These are phyloP conservation scores for Tenebrio molitor DNA, from an alignment of 1,140 invertebrate species.

Conservation along the genomic window DNA sequence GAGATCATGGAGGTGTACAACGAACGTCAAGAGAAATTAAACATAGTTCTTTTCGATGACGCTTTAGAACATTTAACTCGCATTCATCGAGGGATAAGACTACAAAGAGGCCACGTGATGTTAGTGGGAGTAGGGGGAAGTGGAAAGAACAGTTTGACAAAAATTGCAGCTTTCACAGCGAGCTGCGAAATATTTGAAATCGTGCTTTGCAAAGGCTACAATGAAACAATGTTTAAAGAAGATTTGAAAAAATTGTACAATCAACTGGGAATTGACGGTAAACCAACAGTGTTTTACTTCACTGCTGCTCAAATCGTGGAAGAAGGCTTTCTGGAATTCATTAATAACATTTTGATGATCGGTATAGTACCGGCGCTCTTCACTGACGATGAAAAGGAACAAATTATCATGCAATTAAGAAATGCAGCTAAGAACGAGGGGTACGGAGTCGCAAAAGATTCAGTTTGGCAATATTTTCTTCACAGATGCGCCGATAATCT, in stretches of 20 bases:
- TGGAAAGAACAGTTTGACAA: constrained; percentile 84
- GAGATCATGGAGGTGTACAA: constrained; percentile 92
- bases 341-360: constrained; percentile 91
- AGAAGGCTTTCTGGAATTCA: constrained; percentile 88
- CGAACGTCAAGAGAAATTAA: constrained; percentile 77
- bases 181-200: constrained; percentile 88
- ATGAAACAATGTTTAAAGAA: constrained; percentile 84
- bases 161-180: constrained; percentile 81
- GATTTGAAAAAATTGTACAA: constrained; percentile 87
- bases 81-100: constrained; percentile 84
- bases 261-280: constrained; percentile 81
- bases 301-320: constrained; percentile 83
- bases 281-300: constrained; percentile 87
- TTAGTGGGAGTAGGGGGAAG: constrained; percentile 89
- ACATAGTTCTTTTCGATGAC: constrained; percentile 90
- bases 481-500: constrained; percentile 84
- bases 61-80: constrained; percentile 90
- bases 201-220: constrained; percentile 84
- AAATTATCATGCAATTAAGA: constrained; percentile 77
- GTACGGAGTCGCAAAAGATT: constrained; percentile 78
- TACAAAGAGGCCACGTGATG: constrained; percentile 87
- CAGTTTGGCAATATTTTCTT: constrained; percentile 88
- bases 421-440: constrained; percentile 78
- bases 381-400: constrained; percentile 88
- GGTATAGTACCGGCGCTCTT: constrained; percentile 87